Percentiles rank a stretch among this genome's conserved stretches.
phyloP scores from a whole-genome alignment of 2,797 vertebrate genomes.

The Sebastes glaucus region DNA sequence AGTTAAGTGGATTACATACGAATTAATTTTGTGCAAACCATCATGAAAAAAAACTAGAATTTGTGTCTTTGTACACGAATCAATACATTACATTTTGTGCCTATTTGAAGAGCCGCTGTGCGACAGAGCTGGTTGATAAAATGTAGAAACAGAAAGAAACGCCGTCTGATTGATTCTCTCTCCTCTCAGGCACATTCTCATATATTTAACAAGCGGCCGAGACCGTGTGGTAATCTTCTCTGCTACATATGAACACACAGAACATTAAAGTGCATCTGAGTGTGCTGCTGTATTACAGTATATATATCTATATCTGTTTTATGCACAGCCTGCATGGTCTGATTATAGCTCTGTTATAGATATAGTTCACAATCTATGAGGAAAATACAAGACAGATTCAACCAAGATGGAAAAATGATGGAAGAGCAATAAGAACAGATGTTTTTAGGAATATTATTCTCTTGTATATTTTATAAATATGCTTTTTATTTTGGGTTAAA shows the following conservation, averaged over 20 bases:
- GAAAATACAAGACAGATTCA: not conserved
- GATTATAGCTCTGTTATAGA: slow-evolving; percentile 2
- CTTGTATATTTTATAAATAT: not conserved
- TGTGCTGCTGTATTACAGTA: slow-evolving; percentile 10
- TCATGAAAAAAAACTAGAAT: too few species aligned
- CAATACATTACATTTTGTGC: too few species aligned
- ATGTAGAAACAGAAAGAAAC: not conserved
- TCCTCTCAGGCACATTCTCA: not conserved
- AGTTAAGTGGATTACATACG: too few species aligned
- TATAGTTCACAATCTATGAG: not conserved
- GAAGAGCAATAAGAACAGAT: not conserved
- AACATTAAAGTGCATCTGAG: slow-evolving; percentile 47
- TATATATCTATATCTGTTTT: not conserved
- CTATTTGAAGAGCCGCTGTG: too few species aligned
- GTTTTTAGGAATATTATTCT: not conserved
- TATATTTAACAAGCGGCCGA: not conserved
- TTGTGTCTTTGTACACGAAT: too few species aligned
- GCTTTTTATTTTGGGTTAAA: not conserved
- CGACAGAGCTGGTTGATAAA: not conserved
- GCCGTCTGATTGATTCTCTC: slow-evolving; percentile 21
- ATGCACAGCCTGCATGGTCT: not conserved
- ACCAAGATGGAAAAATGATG: not conserved
- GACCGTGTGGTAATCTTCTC: not conserved
- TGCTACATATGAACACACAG: slow-evolving; percentile 15
- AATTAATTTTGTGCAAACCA: too few species aligned